Base-by-base conservation (phyloP, 2,113 vertebrate species). In the Oenanthe oenanthe region DNA sequence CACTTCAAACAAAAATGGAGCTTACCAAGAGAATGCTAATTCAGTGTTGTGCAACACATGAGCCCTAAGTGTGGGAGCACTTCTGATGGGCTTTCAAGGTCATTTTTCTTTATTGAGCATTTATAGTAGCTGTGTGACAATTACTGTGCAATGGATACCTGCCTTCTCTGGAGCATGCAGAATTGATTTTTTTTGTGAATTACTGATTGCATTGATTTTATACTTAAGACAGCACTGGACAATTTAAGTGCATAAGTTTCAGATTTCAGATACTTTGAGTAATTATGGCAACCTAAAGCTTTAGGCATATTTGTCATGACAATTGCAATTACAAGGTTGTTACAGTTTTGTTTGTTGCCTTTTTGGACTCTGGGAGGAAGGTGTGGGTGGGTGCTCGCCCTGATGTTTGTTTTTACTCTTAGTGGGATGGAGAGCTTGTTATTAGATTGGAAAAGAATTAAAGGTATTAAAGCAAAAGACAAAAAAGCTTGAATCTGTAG, bases 121-220 rank as follows among this genome's bases (percentile, higher is more conserved):
- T 81, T 95, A 71, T 65, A 94, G 80, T 21, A 94, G 40, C 42
- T 71, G 32, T 75, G 51, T 60, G 91, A 66, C 20, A 53, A 70
- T 92, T 95, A 89, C 66, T 94, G 76, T 56, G 43, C 89, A 95
- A 94, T 91, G 67, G 75, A 83, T 85, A 90, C 87, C 38, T 94
- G 40, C 72, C 81, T 86, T 83, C 78, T 88, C 65, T 66, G 29
- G 50, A 81, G 47, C 77, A 89, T 72, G 73, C 62, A 83, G 75
- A 93, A 96, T 97, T 96, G 89, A 94, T 96, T 97, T 93, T 56
- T 90, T 93, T 90, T 91, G 82, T 89, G 76, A 91, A 81, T 95
- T 94, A 87, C 67, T 81, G 89, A 91, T 96, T 84, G 60, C 53
- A 96, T 96, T 92, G 94, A 97, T 95, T 95, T 95, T 95, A 42